phyloP scores from a whole-genome alignment of 2,888 invertebrate species.

The Prenolepis imparis region DNA sequence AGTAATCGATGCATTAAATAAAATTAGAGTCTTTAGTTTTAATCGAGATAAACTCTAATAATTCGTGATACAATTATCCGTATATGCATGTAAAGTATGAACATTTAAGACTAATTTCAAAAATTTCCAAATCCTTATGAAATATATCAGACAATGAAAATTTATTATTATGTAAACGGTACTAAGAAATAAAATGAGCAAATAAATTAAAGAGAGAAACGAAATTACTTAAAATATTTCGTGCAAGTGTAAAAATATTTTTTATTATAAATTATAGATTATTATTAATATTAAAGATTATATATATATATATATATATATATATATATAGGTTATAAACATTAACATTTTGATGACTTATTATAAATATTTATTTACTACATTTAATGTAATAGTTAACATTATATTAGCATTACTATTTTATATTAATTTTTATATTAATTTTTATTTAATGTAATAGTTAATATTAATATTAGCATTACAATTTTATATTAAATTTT shows the following conservation, averaged over 20 bases:
- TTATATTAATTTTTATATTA: too few species aligned
- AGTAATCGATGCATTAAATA: slow-evolving; percentile 33
- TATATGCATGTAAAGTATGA: neutral
- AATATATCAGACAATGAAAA: neutral
- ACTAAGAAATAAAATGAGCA: neutral
- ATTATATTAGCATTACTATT: too few species aligned
- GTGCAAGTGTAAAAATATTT: neutral
- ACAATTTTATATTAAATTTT: too few species aligned
- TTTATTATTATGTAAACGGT: neutral
- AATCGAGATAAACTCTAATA: neutral
- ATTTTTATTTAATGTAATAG: too few species aligned
- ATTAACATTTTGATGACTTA: too few species aligned
- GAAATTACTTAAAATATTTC: neutral
- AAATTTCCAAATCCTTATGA: neutral
- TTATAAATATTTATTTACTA: too few species aligned
- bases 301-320: too few species aligned
- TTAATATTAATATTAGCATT: too few species aligned
- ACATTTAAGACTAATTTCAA: neutral
- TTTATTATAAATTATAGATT: too few species aligned
- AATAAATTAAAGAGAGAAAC: neutral
- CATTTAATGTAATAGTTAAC: too few species aligned
- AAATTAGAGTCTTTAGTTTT: neutral
- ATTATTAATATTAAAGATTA: neutral
- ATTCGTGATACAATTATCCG: neutral
- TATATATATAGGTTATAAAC: too few species aligned